Evolutionary conservation across 2,888 invertebrate genomes (phyloP).

Genomic region (Lordiphosa fenestrarum): DNA sequence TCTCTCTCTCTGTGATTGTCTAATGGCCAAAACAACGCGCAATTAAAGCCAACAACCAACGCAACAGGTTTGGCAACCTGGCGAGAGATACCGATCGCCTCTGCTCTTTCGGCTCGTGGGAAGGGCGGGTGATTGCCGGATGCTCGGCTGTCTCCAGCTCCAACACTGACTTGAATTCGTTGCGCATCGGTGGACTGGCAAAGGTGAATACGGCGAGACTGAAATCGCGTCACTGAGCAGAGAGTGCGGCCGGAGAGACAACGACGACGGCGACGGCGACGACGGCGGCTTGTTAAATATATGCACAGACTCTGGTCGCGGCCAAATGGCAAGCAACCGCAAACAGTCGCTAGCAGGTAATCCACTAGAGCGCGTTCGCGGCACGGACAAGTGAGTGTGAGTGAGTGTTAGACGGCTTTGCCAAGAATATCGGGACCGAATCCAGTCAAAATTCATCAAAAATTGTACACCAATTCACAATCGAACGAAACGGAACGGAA

Average conservation of each 20-base stretch:
- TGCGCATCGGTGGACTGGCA: slow-evolving; percentile 42
- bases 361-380: slow-evolving; percentile 71
- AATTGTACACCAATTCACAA: slow-evolving; percentile 1
- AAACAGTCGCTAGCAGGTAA: slow-evolving; percentile 75
- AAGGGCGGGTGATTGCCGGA: slow-evolving; percentile 4
- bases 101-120: slow-evolving; percentile 1
- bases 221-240: slow-evolving; percentile 33
- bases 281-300: slow-evolving; percentile 21
- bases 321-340: slow-evolving; percentile 43
- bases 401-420: slow-evolving; percentile 20
- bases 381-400: slow-evolving; percentile 61
- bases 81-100: slow-evolving; percentile 31
- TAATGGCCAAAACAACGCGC: slow-evolving; percentile 13
- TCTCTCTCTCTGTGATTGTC: slow-evolving; percentile 3
- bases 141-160: slow-evolving; percentile 15
- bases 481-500: slow-evolving; percentile 11
- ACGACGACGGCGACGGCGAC: not conserved
- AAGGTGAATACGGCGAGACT: slow-evolving; percentile 19
- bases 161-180: slow-evolving; percentile 30
- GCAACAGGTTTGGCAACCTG: slow-evolving; percentile 56
- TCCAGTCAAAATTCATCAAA: slow-evolving; percentile 7
- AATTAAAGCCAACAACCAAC: slow-evolving; percentile 36
- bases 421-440: slow-evolving; percentile 34
- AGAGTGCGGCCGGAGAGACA: slow-evolving; percentile 12
- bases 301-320: slow-evolving; percentile 33